Conservation (phyloP, 64 coral and sea anemone species). For the Montipora cactus region DNA sequence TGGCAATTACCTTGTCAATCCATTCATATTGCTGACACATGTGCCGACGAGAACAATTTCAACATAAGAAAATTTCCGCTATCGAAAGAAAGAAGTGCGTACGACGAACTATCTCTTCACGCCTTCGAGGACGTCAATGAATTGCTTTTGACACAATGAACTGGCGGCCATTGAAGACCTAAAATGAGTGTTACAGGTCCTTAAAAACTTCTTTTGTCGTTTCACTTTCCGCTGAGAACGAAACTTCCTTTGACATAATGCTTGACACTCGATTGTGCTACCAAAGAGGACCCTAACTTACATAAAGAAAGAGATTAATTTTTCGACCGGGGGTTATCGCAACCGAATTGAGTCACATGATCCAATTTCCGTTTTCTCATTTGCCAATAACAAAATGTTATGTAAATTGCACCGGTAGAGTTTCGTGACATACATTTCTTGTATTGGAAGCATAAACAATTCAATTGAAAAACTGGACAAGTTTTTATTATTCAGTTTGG, state of each 20-base stretch:
- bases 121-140: conserved; percentile 8
- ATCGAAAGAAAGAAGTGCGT: not conserved
- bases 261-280: not conserved
- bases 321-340: not conserved
- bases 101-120: conserved; percentile 9
- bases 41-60: not conserved
- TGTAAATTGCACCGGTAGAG: not conserved
- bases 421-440: conserved; percentile 32
- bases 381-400: conserved; percentile 2
- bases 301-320: not conserved
- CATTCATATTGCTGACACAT: not conserved
- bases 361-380: not conserved
- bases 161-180: conserved; percentile 6
- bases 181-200: not conserved
- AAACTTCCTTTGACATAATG: not conserved
- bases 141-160: not conserved
- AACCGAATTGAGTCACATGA: conserved; percentile 24
- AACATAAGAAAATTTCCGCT: not conserved
- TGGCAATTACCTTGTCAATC: not conserved
- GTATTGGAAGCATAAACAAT: conserved; percentile 35
- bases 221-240: conserved; percentile 1
- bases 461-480: not conserved
- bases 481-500: not conserved
- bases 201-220: conserved; percentile 4
- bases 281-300: not conserved